Evolutionary conservation across 2,113 vertebrate species (phyloP).

Genomic region (Proterorhinus semilunaris): DNA sequence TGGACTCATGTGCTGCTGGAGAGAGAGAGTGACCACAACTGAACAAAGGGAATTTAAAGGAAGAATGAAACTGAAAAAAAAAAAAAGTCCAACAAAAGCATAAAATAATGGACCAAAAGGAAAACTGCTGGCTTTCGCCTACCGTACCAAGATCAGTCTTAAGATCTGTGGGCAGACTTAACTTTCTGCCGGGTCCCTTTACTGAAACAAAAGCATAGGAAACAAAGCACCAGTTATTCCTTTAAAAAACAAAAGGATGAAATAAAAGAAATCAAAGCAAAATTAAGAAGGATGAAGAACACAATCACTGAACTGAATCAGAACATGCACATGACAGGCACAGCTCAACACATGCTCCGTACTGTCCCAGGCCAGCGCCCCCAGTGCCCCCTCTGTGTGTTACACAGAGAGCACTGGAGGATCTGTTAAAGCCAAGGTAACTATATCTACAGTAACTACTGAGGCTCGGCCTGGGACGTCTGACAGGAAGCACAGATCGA

Average conservation of each 20-base stretch:
- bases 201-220: conserved; percentile 99
- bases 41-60: conserved; percentile 42
- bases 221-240: conserved; percentile 91
- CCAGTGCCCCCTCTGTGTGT: conserved; percentile 5
- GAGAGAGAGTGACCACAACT: conserved; percentile 54
- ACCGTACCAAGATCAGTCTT: conserved; percentile 99
- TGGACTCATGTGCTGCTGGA: conserved; percentile 50
- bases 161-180: conserved; percentile 99
- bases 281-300: conserved; percentile 13
- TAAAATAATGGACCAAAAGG: conserved; percentile 60
- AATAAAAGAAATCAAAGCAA: conserved; percentile 36
- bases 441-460: not conserved
- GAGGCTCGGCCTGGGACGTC: conserved; percentile 46
- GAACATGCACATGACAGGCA: conserved; percentile 63
- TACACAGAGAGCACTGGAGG: not conserved
- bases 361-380: conserved; percentile 53
- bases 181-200: conserved; percentile 98
- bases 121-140: conserved; percentile 92
- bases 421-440: not conserved
- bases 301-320: conserved; percentile 38
- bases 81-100: conserved; percentile 58
- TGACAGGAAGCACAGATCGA: conserved; percentile 52
- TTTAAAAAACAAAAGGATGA: conserved; percentile 53
- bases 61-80: conserved; percentile 33
- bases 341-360: conserved; percentile 56